A percentile compares a stretch with the other conserved stretches of the same genome.
Conservation (phyloP, 2,888 invertebrate genomes). For the Oscheius myriophilus region DNA sequence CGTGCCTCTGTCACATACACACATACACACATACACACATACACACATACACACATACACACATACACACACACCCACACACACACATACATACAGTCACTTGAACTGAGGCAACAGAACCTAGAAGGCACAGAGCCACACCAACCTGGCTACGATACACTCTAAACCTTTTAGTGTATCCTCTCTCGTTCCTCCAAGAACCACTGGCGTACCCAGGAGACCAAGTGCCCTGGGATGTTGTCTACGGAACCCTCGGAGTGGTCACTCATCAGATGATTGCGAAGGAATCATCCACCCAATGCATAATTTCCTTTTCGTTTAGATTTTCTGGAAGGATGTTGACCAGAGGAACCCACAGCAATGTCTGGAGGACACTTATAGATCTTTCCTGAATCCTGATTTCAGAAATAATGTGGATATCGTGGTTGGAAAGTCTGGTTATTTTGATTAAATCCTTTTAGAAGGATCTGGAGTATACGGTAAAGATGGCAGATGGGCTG, state of each 20-base stretch:
- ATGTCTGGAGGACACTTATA: slow-evolving; percentile 43
- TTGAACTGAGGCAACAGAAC: too few relatives aligned
- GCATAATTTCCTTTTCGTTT: neutral
- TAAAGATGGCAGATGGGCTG: slow-evolving; percentile 47
- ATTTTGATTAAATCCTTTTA: neutral
- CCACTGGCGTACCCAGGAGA: slow-evolving; percentile 45
- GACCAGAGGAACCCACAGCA: slow-evolving; percentile 41
- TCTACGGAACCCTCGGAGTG: slow-evolving; percentile 48
- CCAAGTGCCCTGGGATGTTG: slow-evolving; percentile 42
- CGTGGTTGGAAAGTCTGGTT: neutral
- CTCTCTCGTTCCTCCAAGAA: slow-evolving; percentile 48
- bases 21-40: too few relatives aligned
- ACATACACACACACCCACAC: too few relatives aligned
- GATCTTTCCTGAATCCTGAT: slow-evolving; percentile 40
- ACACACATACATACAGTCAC: too few relatives aligned
- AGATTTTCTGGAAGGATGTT: slow-evolving; percentile 45
- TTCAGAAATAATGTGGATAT: slow-evolving; percentile 25
- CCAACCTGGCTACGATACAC: too few relatives aligned
- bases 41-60: too few relatives aligned
- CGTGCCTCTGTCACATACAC: too few relatives aligned
- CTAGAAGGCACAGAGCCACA: too few relatives aligned
- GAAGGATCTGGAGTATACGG: slow-evolving; percentile 35
- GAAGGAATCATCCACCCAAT: slow-evolving; percentile 32
- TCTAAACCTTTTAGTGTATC: slow-evolving; percentile 30
- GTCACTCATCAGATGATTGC: slow-evolving; percentile 48